Conservation (phyloP, 2,113 vertebrate species). For the Cryptotis parvus region DNA sequence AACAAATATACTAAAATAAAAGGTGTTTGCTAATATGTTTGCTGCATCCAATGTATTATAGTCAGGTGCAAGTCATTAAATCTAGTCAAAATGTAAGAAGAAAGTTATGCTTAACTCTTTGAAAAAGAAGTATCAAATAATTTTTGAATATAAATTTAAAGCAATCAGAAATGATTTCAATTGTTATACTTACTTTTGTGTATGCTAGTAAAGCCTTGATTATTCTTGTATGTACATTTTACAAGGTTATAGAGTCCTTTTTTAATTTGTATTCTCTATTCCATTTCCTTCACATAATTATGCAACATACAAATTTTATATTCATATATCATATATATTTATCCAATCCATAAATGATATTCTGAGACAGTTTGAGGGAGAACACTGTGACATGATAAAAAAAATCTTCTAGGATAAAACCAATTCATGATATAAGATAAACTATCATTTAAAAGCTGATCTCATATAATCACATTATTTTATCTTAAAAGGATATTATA, state of each 20-base stretch:
- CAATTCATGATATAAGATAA: not conserved
- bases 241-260: not conserved
- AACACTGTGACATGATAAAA: not conserved
- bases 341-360: constrained; percentile 1
- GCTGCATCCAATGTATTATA: not conserved
- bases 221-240: not conserved
- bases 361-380: not conserved
- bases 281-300: not conserved
- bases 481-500: not conserved
- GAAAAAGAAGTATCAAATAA: not conserved
- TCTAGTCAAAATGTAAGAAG: not conserved
- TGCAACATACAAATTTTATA: constrained; percentile 17
- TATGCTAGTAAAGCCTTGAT: not conserved
- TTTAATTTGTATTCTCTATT: not conserved
- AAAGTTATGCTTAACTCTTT: not conserved
- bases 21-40: not conserved
- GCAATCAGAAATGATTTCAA: not conserved
- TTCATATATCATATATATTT: not conserved
- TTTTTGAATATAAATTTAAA: not conserved
- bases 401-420: not conserved
- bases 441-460: not conserved
- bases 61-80: not conserved
- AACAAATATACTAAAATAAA: not conserved
- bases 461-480: not conserved
- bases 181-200: not conserved